Evolutionary conservation across 2,888 invertebrate genomes (phyloP).

Genomic region (Schizaphis graminum): DNA sequence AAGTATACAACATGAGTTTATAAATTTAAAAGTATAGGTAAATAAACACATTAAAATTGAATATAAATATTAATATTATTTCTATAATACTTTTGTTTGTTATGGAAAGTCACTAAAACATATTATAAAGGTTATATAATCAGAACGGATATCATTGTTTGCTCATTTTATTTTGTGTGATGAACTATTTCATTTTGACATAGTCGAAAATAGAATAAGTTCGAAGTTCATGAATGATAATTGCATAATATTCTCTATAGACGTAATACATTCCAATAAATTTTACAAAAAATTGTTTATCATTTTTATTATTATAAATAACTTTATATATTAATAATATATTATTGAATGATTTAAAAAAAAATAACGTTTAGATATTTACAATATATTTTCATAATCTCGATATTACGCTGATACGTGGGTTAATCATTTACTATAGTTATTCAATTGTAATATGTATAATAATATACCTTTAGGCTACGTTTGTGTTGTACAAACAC

Average conservation of each 20-base stretch:
- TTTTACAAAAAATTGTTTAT: constrained; percentile 23
- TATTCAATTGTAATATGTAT: not conserved
- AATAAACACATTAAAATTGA: not conserved
- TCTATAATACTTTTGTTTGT: not conserved
- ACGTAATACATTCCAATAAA: not conserved
- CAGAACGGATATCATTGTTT: not conserved
- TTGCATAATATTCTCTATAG: not conserved
- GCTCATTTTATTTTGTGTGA: not conserved
- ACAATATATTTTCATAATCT: not conserved
- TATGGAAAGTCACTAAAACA: not conserved
- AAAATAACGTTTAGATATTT: not conserved
- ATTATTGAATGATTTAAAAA: not conserved
- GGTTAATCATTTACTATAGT: not conserved
- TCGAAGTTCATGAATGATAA: constrained; percentile 22
- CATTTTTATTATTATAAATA: not conserved
- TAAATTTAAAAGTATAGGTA: not conserved
- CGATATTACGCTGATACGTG: not conserved
- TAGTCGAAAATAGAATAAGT: constrained; percentile 33
- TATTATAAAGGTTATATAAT: not conserved
- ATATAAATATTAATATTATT: not conserved
- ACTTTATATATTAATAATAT: not conserved
- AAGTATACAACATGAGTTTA: not conserved
- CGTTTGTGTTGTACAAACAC: not conserved
- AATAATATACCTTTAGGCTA: not conserved
- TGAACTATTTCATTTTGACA: constrained; percentile 14